Percentiles rank a stretch among this genome's conserved stretches.
These are phyloP conservation scores for Halcyon leucocephala DNA, from an alignment of 2,797 vertebrate species.

Conservation along the genomic window DNA sequence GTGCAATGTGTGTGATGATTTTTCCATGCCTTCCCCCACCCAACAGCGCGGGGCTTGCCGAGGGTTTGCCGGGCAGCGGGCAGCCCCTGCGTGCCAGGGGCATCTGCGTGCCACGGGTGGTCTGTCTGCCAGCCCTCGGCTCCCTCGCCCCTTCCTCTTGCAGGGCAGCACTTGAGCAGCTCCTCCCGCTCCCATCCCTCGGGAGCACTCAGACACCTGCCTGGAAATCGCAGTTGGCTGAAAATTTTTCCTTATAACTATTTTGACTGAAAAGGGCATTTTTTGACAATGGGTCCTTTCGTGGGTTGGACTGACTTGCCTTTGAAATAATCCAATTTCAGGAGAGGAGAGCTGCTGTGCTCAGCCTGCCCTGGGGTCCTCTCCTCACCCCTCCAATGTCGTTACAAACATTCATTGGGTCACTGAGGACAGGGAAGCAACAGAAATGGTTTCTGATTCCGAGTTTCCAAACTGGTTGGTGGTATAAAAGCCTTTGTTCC, in stretches of 20 bases:
- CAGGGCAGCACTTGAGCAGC: not conserved
- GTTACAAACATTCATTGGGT: not conserved
- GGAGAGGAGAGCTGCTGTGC: not conserved
- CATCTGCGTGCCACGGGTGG: not conserved
- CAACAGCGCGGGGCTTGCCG: not conserved
- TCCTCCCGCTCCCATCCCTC: fast-evolving
- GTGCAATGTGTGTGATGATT: slow-evolving; percentile 67
- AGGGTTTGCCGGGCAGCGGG: not conserved
- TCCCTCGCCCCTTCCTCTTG: not conserved
- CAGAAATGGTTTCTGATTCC: fast-evolving
- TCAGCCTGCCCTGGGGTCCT: not conserved
- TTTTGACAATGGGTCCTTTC: not conserved
- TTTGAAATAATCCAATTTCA: fast-evolving
- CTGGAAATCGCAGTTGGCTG: not conserved
- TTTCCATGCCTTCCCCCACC: slow-evolving; percentile 51
- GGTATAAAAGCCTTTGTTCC: not conserved
- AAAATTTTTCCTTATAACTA: not conserved
- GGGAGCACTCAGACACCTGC: not conserved
- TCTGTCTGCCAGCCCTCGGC: not conserved
- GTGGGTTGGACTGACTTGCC: not conserved
- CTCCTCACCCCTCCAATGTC: fast-evolving
- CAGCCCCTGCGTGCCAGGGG: not conserved
- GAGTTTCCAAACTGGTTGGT: fast-evolving
- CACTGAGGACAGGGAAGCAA: not conserved
- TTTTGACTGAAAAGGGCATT: not conserved